Percentiles rank a stretch among this genome's conserved stretches.
Conservation (phyloP, 53 echinoderm and acorn worm species). For the Apostichopus leukothele region DNA sequence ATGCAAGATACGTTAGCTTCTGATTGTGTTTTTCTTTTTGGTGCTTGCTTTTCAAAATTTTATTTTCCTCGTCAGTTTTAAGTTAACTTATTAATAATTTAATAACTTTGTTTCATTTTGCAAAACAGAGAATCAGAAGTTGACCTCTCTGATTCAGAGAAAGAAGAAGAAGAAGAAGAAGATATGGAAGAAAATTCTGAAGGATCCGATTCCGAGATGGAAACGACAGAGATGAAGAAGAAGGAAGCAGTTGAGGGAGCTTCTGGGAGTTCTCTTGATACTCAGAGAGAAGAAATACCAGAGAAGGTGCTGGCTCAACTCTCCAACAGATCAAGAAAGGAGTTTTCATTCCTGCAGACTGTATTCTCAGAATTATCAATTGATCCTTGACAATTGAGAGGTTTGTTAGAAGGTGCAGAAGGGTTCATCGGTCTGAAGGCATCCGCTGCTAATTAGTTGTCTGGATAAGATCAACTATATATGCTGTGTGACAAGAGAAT, state of each 20-base stretch:
- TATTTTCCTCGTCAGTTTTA: no score
- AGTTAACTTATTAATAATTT: no score
- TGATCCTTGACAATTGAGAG: neutral
- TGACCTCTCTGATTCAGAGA: slow-evolving; percentile 38
- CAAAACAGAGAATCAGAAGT: neutral
- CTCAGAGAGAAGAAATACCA: neutral
- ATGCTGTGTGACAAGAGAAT: neutral
- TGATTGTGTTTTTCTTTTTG: no score
- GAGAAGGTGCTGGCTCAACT: slow-evolving; percentile 16
- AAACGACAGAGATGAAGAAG: neutral
- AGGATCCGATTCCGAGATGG: slow-evolving; percentile 49
- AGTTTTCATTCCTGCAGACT: slow-evolving; percentile 9
- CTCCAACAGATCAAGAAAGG: neutral
- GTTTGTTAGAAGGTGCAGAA: no score
- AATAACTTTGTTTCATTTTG: neutral
- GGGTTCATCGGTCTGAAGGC: neutral
- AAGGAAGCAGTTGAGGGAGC: neutral
- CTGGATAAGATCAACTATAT: neutral
- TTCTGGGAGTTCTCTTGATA: neutral
- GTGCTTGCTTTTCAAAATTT: no score
- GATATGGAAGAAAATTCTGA: slow-evolving; percentile 31
- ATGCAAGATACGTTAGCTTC: no score
- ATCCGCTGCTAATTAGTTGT: neutral
- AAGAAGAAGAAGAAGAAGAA: slow-evolving; percentile 17
- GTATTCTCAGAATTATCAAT: slow-evolving; percentile 4